Evolutionary conservation across 2,888 invertebrate genomes (phyloP).

Genomic region (Asteroscopus sphinx): DNA sequence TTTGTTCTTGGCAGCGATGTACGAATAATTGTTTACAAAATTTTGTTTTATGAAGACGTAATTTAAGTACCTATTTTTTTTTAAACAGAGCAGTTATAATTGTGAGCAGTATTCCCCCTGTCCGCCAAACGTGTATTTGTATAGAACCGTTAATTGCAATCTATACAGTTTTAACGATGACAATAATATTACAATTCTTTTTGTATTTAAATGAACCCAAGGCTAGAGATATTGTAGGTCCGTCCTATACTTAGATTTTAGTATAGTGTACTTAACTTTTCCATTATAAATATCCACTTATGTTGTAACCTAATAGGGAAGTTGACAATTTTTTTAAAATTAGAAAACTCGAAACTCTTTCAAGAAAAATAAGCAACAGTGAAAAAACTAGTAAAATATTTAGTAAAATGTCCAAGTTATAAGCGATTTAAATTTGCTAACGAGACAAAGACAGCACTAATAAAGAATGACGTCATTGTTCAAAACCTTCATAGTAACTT

Average conservation of each 20-base stretch:
- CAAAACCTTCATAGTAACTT: no score
- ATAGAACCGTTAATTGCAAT: slow-evolving; percentile 13
- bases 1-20: slow-evolving; percentile 36
- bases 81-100: slow-evolving; percentile 11
- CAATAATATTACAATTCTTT: slow-evolving; percentile 51
- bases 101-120: slow-evolving; percentile 31
- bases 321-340: no score
- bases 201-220: slow-evolving; percentile 30
- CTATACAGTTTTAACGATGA: slow-evolving; percentile 46
- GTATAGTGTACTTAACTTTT: slow-evolving; percentile 19
- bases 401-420: no score
- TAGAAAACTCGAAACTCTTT: no score
- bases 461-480: no score
- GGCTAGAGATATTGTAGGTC: slow-evolving; percentile 42
- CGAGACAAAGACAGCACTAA: no score
- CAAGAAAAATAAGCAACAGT: no score
- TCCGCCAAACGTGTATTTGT: slow-evolving; percentile 31
- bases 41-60: slow-evolving; percentile 22
- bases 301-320: slow-evolving; percentile 19
- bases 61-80: slow-evolving; percentile 28
- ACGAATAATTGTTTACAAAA: slow-evolving; percentile 27
- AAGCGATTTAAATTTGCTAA: no score
- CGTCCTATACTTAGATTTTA: slow-evolving; percentile 46
- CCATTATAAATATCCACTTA: slow-evolving; percentile 19
- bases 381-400: no score